Conservation (phyloP, 2,888 invertebrate species). For the Melieria crassipennis region DNA sequence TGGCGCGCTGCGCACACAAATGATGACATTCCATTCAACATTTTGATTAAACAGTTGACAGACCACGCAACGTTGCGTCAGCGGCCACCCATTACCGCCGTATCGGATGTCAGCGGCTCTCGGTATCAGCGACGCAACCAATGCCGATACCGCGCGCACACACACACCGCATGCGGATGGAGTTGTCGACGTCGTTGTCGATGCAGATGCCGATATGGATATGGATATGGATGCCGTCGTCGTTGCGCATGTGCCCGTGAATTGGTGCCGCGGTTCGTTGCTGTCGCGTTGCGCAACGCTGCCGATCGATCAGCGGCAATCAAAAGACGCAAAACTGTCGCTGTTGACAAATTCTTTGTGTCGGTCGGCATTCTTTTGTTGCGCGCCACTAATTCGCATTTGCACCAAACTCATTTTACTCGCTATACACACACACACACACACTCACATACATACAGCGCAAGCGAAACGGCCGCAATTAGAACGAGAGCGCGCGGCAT, state of each 20-base stretch:
- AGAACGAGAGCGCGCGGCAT: neutral
- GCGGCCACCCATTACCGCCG: conserved; percentile 56
- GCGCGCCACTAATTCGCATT: conserved; percentile 1
- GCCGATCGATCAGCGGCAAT: conserved; percentile 57
- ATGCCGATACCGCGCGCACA: too few relatives aligned
- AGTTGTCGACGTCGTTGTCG: neutral
- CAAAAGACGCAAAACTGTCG: conserved; percentile 49
- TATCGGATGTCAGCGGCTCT: conserved; percentile 51
- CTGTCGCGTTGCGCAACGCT: conserved; percentile 56
- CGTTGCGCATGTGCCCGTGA: neutral
- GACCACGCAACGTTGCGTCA: conserved; percentile 59
- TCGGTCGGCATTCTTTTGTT: conserved; percentile 27
- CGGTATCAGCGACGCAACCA: neutral
- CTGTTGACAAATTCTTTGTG: conserved; percentile 54
- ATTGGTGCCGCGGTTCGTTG: neutral
- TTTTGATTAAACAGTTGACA: conserved; percentile 63
- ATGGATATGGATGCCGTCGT: conserved; percentile 24
- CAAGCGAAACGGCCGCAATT: neutral
- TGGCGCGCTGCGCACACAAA: conserved; percentile 40
- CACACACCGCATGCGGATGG: too few relatives aligned
- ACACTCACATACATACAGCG: neutral
- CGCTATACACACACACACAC: neutral
- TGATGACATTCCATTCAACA: conserved; percentile 60
- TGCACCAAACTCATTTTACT: neutral
- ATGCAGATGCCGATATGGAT: conserved; percentile 17